Evolutionary conservation across 2,113 vertebrate genomes (phyloP).

Genomic region (Heterochromis multidens): DNA sequence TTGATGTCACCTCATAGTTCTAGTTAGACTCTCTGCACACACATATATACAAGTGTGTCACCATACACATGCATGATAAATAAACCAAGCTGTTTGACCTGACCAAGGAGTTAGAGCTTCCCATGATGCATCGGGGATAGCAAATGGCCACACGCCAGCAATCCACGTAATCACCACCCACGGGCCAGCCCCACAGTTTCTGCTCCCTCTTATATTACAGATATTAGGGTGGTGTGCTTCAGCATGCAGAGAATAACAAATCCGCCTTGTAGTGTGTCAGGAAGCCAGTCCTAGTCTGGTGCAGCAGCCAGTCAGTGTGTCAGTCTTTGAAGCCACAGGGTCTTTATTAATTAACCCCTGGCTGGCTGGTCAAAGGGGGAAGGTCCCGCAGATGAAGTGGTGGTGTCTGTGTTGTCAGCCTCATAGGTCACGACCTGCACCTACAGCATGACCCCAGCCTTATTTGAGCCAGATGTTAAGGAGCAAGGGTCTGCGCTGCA

Average conservation of each 20-base stretch:
- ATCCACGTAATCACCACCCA: neutral
- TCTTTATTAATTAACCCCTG: constrained; percentile 86
- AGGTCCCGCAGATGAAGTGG: constrained; percentile 78
- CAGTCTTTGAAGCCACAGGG: constrained; percentile 77
- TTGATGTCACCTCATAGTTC: neutral
- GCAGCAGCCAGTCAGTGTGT: constrained; percentile 22
- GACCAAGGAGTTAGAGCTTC: neutral
- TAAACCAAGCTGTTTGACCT: neutral
- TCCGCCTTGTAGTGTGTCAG: neutral
- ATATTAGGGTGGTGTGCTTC: neutral
- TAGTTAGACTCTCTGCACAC: neutral
- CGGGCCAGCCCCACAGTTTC: neutral
- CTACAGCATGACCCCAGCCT: constrained; percentile 56
- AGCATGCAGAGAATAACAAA: neutral
- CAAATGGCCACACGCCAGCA: neutral
- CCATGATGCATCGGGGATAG: neutral
- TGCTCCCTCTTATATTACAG: neutral
- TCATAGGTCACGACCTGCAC: constrained; percentile 80
- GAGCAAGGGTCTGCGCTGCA: constrained; percentile 61
- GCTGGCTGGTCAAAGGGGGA: constrained; percentile 68
- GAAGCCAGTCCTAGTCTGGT: neutral
- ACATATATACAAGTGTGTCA: neutral
- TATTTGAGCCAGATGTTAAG: constrained; percentile 92
- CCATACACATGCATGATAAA: neutral
- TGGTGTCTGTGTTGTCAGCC: constrained; percentile 76